phyloP scores from a whole-genome alignment of 64 coral and sea anemone genomes.

The Acropora tenuis region DNA sequence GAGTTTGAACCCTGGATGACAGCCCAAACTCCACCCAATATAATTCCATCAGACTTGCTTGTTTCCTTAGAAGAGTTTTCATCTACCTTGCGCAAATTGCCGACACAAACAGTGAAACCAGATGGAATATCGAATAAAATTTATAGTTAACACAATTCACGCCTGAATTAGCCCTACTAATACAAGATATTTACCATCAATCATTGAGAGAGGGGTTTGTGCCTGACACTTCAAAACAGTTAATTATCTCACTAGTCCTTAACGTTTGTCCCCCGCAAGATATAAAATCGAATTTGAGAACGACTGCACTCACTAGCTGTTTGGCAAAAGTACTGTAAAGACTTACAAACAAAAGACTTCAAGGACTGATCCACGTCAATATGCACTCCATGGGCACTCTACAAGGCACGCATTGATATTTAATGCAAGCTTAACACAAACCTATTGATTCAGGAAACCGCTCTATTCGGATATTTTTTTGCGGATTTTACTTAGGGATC shows the following conservation, averaged over 20 bases:
- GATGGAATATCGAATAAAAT: slow-evolving; percentile 35
- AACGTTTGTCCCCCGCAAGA: slow-evolving; percentile 36
- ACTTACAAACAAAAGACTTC: slow-evolving; percentile 19
- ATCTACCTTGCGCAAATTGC: slow-evolving; percentile 32
- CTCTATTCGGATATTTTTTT: slow-evolving; percentile 1
- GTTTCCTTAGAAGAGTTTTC: slow-evolving; percentile 37
- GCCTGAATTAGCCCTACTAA: not conserved
- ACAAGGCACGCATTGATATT: slow-evolving; percentile 34
- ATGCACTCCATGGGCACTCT: slow-evolving; percentile 29
- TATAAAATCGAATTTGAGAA: slow-evolving; percentile 26
- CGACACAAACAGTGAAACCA: slow-evolving; percentile 43
- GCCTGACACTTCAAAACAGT: slow-evolving; percentile 5
- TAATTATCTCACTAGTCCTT: slow-evolving; percentile 41
- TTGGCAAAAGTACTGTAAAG: slow-evolving; percentile 9
- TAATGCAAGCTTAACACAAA: slow-evolving; percentile 39
- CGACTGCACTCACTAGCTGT: slow-evolving; percentile 23
- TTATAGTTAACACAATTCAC: slow-evolving; percentile 39
- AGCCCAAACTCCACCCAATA: slow-evolving; percentile 27
- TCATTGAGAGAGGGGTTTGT: slow-evolving; percentile 19
- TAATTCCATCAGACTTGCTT: slow-evolving; percentile 16
- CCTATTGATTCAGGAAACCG: slow-evolving; percentile 15
- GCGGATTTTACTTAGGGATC: slow-evolving; percentile 46
- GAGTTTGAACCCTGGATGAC: slow-evolving; percentile 5
- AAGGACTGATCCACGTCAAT: slow-evolving; percentile 41
- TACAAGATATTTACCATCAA: slow-evolving; percentile 46